A percentile compares a stretch with the other conserved stretches of the same genome.
Conservation (phyloP, 1,140 invertebrate genomes). For the Pentalonia nigronervosa region DNA sequence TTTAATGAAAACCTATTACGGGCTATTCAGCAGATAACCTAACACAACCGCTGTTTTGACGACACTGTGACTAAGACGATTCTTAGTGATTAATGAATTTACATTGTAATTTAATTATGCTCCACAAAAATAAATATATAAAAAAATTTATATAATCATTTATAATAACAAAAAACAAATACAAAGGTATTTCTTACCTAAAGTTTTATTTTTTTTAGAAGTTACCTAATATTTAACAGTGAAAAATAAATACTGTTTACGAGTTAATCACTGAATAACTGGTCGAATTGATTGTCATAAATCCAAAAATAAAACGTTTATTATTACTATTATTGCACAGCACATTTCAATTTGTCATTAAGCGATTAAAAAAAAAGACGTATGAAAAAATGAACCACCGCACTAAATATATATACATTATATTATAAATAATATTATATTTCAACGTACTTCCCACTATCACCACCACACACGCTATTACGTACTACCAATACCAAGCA, state of each 20-base stretch:
- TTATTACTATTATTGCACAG: not conserved
- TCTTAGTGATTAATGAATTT: not conserved
- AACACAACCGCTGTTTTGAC: not conserved
- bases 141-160: too few relatives aligned
- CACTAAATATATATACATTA: not conserved
- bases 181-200: not conserved
- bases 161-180: not conserved
- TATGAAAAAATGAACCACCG: not conserved
- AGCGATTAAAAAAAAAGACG: not conserved
- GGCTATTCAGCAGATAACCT: not conserved
- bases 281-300: not conserved
- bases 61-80: not conserved
- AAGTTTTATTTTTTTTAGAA: too few relatives aligned
- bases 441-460: not conserved
- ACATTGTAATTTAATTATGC: not conserved
- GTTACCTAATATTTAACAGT: too few relatives aligned
- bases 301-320: conserved; percentile 1
- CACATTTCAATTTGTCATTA: conserved; percentile 21
- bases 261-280: not conserved
- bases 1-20: conserved; percentile 15
- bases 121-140: not conserved
- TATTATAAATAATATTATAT: not conserved
- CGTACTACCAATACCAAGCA: not conserved
- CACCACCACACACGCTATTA: not conserved
- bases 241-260: not conserved